Evolutionary conservation across 1,140 invertebrate species (phyloP).

Genomic region (Sipha flava): DNA sequence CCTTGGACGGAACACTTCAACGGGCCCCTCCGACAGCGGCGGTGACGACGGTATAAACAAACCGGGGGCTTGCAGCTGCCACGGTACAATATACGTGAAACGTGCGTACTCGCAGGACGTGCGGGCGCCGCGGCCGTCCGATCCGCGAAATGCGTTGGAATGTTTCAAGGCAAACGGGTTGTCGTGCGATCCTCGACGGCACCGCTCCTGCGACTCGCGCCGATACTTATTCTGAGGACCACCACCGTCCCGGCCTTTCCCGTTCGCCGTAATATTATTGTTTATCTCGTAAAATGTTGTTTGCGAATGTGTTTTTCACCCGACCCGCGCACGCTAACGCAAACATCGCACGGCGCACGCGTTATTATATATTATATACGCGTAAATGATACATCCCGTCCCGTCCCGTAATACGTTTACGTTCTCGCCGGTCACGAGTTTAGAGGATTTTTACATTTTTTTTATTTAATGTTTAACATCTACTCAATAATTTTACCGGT

Average conservation of each 20-base stretch:
- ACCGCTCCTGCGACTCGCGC: not conserved
- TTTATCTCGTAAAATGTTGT: not conserved
- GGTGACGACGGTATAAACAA: not conserved
- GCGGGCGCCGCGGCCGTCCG: no score
- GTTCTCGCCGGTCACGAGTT: no score
- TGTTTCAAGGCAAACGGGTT: constrained; percentile 17
- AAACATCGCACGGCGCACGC: not conserved
- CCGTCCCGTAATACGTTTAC: no score
- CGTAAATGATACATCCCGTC: no score
- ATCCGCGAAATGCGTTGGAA: constrained; percentile 15
- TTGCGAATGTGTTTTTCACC: not conserved
- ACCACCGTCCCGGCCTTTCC: not conserved
- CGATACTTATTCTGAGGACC: no score
- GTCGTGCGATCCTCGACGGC: not conserved
- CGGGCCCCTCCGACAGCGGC: not conserved
- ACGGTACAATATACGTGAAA: not conserved
- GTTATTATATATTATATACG: no score
- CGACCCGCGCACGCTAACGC: not conserved
- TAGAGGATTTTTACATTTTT: no score
- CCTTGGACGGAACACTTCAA: not conserved
- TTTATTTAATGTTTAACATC: no score
- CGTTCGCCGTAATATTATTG: not conserved
- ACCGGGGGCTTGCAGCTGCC: not conserved
- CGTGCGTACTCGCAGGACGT: not conserved
- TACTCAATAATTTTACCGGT: no score